Base-by-base conservation (phyloP, 2,888 invertebrate species). In the Glaucopsyche alexis region DNA sequence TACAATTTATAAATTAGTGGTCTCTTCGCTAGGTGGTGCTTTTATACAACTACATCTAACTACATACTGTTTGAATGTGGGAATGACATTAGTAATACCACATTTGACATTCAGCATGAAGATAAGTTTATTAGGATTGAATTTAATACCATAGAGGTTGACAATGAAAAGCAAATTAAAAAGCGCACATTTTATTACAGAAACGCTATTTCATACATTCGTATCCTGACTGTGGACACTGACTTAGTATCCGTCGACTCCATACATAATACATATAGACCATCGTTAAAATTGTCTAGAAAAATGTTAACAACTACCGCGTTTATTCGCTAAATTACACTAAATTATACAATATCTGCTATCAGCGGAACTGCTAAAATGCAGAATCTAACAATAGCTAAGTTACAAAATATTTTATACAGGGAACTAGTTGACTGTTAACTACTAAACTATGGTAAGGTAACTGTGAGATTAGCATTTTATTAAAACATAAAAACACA, bases 121-220 rank as follows among this genome's bases (percentile, higher is more conserved):
- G 29, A 4, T 29, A 29, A 29, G 4, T 1, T 29, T 29, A 29
- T 29, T 29, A 9, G 2, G 4, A 9, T 47, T 11, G 13, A 13
- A 13, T 47, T 13, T 13, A 38, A 38, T 13, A 19, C 11, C 2
- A 47, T 45, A 19, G 7, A n/a, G 14, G 3, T 42, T 7, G 19
- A 29, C 7, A 72, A 45, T 72, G 50, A 72, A 72, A 72, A 40
- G 42, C 49, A 42, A 52, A 42, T 78, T 80, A 82, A 85, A 88
- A 87, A 87, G 87, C 87, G 86, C 85, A 85, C 83, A 84, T 82
- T 87, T 86, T 88, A 86, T 85, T 87, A 84, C 79, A 82, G 80
- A 82, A 78, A 80, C 78, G 81, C 82, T 84, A 82, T 81, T 81
- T 81, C 81, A 82, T 85, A 85, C 80, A 80, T 79, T 79, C 78